A percentile compares a stretch with the other conserved stretches of the same genome.
phyloP scores from a whole-genome alignment of 2,888 invertebrate species.

The Creontiades dilutus region DNA sequence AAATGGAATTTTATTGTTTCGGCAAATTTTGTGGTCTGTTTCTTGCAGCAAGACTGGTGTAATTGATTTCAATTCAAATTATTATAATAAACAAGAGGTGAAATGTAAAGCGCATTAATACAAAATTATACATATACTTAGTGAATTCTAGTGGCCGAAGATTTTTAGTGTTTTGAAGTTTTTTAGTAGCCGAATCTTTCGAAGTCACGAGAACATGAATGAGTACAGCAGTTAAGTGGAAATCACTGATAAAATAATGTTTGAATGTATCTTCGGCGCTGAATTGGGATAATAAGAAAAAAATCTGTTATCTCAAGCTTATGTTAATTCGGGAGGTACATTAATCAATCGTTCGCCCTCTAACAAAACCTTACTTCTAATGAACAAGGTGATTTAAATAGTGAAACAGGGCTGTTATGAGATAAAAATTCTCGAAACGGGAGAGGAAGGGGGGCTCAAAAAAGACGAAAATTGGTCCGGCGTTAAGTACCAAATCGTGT shows the following conservation, averaged over 20 bases:
- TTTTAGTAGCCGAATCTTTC: too few species aligned
- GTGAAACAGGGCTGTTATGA: slow-evolving; percentile 49
- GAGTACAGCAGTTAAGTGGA: not conserved
- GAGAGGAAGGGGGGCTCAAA: not conserved
- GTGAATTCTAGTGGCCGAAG: too few species aligned
- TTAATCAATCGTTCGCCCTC: slow-evolving; percentile 38
- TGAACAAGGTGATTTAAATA: slow-evolving; percentile 59
- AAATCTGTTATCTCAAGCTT: slow-evolving; percentile 28
- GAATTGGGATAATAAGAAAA: slow-evolving; percentile 12
- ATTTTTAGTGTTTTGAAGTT: too few species aligned
- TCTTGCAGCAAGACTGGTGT: too few species aligned
- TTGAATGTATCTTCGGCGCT: not conserved
- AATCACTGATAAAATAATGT: slow-evolving; percentile 10
- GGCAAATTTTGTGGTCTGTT: too few species aligned
- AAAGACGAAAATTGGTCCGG: not conserved
- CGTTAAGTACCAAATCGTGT: slow-evolving; percentile 63
- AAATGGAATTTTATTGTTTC: too few species aligned
- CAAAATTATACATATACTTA: too few species aligned
- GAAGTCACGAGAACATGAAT: too few species aligned
- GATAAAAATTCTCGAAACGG: slow-evolving; percentile 20
- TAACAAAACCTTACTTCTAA: slow-evolving; percentile 42
- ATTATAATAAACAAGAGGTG: too few species aligned
- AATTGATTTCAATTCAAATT: too few species aligned
- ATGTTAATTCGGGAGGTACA: slow-evolving; percentile 25
- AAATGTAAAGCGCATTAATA: too few species aligned